A percentile compares a stretch with the other conserved stretches of the same genome.
Evolutionary conservation across 2,113 vertebrate species (phyloP).

Genomic region (Tinamus guttatus): DNA sequence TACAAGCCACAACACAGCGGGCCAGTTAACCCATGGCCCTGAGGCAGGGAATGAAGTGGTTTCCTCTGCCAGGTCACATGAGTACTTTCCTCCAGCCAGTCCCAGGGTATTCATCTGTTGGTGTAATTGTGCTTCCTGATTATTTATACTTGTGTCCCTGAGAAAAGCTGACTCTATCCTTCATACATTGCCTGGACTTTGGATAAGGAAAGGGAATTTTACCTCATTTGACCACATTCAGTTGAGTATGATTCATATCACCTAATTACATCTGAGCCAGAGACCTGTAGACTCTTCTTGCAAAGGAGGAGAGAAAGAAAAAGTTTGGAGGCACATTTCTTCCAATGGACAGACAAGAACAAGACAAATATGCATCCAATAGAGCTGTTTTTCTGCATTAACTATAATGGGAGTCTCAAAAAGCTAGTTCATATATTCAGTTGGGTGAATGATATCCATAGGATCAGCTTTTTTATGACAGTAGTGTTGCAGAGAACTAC

Average conservation of each 20-base stretch:
- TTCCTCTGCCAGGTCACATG: neutral
- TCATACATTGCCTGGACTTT: neutral
- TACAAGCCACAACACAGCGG: neutral
- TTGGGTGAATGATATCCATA: neutral
- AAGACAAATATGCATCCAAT: accelerated
- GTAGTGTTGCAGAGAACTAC: neutral
- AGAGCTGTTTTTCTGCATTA: neutral
- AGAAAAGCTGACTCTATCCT: neutral
- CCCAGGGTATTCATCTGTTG: neutral
- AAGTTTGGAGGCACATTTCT: neutral
- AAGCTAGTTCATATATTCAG: neutral
- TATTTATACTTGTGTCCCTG: neutral
- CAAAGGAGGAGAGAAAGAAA: neutral
- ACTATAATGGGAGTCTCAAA: neutral
- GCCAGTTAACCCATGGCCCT: accelerated
- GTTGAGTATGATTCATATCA: neutral
- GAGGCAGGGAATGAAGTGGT: neutral
- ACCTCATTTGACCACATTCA: neutral
- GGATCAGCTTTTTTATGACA: neutral
- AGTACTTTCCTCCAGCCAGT: neutral
- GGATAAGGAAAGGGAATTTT: neutral
- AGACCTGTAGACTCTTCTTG: neutral
- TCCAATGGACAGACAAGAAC: neutral
- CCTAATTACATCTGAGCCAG: neutral
- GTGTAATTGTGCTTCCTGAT: neutral